These are phyloP conservation scores for Manduca sexta DNA, from an alignment of 1,140 invertebrate genomes.

Conservation along the genomic window DNA sequence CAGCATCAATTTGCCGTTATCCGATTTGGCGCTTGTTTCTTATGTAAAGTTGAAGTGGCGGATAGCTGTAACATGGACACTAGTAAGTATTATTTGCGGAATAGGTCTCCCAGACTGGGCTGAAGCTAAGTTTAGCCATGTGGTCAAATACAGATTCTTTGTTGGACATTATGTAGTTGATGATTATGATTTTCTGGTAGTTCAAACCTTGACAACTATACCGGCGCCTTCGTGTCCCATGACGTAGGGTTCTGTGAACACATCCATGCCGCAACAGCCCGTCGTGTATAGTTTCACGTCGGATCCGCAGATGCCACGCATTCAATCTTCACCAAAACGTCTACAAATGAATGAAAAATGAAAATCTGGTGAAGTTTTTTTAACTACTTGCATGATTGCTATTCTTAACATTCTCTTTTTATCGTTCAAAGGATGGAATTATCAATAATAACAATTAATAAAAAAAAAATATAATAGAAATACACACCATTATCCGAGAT, in stretches of 20 bases:
- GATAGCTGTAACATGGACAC: too few relatives aligned
- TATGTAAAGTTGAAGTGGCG: too few relatives aligned
- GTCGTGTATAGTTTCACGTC: constrained; percentile 91
- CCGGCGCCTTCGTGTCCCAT: constrained; percentile 93
- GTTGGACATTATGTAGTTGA: neutral
- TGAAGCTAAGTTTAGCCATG: too few relatives aligned
- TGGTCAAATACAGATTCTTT: too few relatives aligned
- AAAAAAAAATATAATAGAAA: neutral
- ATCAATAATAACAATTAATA: neutral
- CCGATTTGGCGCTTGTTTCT: too few relatives aligned
- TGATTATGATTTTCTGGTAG: neutral
- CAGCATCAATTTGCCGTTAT: too few relatives aligned
- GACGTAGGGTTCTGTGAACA: constrained; percentile 87
- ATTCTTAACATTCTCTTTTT: too few relatives aligned
- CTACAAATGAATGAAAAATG: constrained; percentile 72
- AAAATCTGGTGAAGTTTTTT: too few relatives aligned
- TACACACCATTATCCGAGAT: constrained; percentile 29
- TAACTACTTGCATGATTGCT: too few relatives aligned
- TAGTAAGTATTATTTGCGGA: too few relatives aligned
- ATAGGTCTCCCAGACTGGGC: too few relatives aligned
- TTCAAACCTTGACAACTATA: constrained; percentile 67
- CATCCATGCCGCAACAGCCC: constrained; percentile 87
- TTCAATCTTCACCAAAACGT: constrained; percentile 91
- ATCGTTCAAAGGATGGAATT: too few relatives aligned
- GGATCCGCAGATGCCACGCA: constrained; percentile 95